Percentiles rank a stretch among this genome's conserved stretches.
Evolutionary conservation across 2,113 vertebrate genomes (phyloP).

Genomic region (Polypterus senegalus): DNA sequence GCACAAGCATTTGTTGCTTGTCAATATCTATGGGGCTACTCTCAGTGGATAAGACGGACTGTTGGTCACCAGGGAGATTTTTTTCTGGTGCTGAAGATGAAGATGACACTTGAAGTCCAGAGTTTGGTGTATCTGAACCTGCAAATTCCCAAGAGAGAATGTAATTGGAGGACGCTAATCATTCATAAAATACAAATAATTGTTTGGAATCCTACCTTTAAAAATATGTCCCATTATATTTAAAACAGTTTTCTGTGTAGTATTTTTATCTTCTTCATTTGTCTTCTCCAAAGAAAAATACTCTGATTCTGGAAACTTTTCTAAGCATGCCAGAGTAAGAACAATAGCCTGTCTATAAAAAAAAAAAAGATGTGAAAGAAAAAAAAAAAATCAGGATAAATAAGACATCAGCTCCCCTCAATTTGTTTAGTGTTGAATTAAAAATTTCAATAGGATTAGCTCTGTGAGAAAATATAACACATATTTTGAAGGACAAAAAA

Average conservation of each 20-base stretch:
- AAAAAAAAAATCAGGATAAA: too few species aligned
- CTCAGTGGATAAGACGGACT: not conserved
- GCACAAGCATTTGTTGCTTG: constrained; percentile 89
- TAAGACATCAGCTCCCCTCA: too few species aligned
- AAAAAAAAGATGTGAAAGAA: not conserved
- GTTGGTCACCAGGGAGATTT: not conserved
- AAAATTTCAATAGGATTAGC: too few species aligned
- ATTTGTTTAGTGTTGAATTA: too few species aligned
- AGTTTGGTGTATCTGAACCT: too few species aligned
- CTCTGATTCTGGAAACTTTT: constrained; percentile 46
- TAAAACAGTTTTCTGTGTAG: not conserved
- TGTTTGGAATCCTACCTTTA: not conserved
- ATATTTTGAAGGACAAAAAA: too few species aligned
- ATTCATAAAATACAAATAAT: too few species aligned
- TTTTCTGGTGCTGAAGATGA: too few species aligned
- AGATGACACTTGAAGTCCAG: too few species aligned
- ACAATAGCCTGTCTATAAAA: constrained; percentile 58
- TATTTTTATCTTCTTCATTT: not conserved
- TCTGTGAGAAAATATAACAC: too few species aligned
- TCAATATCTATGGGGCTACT: constrained; percentile 37
- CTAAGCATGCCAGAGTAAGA: constrained; percentile 50
- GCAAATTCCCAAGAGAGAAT: too few species aligned
- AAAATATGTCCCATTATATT: not conserved
- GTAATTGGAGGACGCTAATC: too few species aligned
- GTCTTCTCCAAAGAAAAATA: constrained; percentile 43